Evolutionary conservation across 30 jellyfish, hydroid and myxozoan genomes (phyloP), one percentile per base, ranked within the genome.

Genomic region (Rhopilema esculentum): DNA sequence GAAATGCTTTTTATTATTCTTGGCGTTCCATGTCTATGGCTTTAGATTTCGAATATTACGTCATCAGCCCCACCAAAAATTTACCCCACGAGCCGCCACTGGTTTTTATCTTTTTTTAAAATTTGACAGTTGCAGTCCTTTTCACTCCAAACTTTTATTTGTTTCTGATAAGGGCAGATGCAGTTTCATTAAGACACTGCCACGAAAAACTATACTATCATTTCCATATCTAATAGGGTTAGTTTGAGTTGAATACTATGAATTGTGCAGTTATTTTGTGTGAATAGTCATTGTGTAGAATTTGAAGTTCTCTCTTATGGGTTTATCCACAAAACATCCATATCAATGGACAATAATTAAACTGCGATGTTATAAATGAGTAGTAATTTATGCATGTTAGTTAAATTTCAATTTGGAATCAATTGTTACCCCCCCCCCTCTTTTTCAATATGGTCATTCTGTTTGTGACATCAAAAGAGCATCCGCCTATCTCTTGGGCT

Each of bases 341-440:
- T 63, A 63, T 63, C 25, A 63, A 63, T 7, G 73, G 73, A 18
- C 73, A 63, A 63, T 17, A 63, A 8, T 63, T 63, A 63, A 63
- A 63, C 73, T 63, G 73, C 21, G 73, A 63, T 63, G 73, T 63
- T 63, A 63, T 63, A 63, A 63, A 63, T 63, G 73, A 63, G 73
- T 17, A 20, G 20, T 63, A 63, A 30, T 20, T 27, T 27, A 17
- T 63, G n/a, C n/a, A n/a, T n/a, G n/a, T n/a, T n/a, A n/a, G n/a
- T n/a, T n/a, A n/a, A n/a, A n/a, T n/a, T n/a, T n/a, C n/a, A n/a
- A n/a, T n/a, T n/a, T n/a, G n/a, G 73, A 63, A 63, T 63, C 73
- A 63, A 63, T 4, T 18, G 73, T n/a, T n/a, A n/a, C n/a, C n/a
- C n/a, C n/a, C n/a, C n/a, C 73, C 25, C 9, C 73, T 17, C 73